Base-by-base conservation (phyloP, 2,797 vertebrate genomes). In the Anguilla obscura region DNA sequence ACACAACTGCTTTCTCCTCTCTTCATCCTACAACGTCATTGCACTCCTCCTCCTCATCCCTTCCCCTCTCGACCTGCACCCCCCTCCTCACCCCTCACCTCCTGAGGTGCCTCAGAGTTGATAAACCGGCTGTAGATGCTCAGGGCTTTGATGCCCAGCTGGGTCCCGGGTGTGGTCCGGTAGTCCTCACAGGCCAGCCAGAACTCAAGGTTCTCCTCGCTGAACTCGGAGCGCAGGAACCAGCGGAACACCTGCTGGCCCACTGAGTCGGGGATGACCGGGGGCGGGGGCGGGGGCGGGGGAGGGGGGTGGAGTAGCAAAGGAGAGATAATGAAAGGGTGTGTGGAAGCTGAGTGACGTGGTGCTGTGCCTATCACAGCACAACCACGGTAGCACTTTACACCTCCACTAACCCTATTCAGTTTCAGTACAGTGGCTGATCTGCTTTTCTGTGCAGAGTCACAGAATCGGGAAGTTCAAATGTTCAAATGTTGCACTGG, bases 121-220 rank as follows among this genome's bases (percentile, higher is more conserved):
- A 97, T 94, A 40, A 96, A 97, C 91, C 94, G 94, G 50, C 33
- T 93, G 90, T 93, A 95, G 91, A 95, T 95, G 88, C 87, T 90
- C 87, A 92, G 84, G 89, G 95, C 95, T 86, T 96, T 96, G 84
- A 84, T 87, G 88, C 90, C 90, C 92, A 90, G 92, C 89, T 91
- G 85, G 66, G 89, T 88, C 9, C 89, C 88, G 16, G 93, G 85
- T 3, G 91, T 91, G 56, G 86, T 83, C 88, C 93, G 93, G 92
- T 96, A 97, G 7, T 97, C 94, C 87, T 96, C 93, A n/a, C 96
- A 97, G 5, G 96, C 96, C 89, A 96, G 84, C 96, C 96, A 97
- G 91, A 97, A 97, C 89, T 94, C 94, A 0, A 97, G 94, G 91
- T 97, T 97, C 92, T 96, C 96, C 90, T 96, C 95, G 10, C 96